These are phyloP conservation scores for Oncorhynchus masou DNA, from an alignment of 2,113 vertebrate genomes.

Conservation along the genomic window DNA sequence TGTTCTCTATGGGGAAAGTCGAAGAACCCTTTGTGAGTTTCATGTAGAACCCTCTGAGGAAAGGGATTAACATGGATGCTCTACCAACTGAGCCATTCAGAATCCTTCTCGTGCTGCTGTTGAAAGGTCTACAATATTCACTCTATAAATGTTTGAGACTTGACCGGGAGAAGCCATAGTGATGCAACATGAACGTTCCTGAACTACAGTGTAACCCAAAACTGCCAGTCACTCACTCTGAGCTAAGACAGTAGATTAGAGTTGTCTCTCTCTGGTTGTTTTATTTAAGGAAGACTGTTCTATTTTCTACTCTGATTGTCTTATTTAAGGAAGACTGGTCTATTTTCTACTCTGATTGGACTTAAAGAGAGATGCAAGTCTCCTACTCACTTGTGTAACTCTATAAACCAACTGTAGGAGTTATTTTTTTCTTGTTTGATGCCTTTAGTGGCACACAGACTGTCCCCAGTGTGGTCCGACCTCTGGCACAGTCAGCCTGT, in stretches of 20 bases:
- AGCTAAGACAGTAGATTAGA: constrained; percentile 29
- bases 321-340: constrained; percentile 55
- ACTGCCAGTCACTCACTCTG: constrained; percentile 49
- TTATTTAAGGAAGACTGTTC: constrained; percentile 55
- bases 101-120: too few species aligned
- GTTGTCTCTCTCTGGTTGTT: constrained; percentile 29
- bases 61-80: too few species aligned
- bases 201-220: constrained; percentile 46
- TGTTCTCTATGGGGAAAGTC: too few species aligned
- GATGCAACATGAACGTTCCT: constrained; percentile 43
- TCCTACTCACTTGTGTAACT: constrained; percentile 43
- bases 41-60: too few species aligned
- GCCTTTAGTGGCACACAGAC: constrained; percentile 41
- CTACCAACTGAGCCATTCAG: too few species aligned
- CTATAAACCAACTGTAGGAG: constrained; percentile 2
- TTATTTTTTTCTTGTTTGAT: constrained; percentile 29
- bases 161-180: neutral
- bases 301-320: constrained; percentile 43
- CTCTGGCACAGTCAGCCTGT: constrained; percentile 59
- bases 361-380: constrained; percentile 17
- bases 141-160: too few species aligned
- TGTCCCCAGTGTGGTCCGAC: constrained; percentile 61
- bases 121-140: too few species aligned
- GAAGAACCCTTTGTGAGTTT: too few species aligned
- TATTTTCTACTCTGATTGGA: constrained; percentile 48